Percentiles rank a stretch among this genome's conserved stretches.
phyloP scores from a whole-genome alignment of 2,888 invertebrate genomes.

The Abrostola triplasia region DNA sequence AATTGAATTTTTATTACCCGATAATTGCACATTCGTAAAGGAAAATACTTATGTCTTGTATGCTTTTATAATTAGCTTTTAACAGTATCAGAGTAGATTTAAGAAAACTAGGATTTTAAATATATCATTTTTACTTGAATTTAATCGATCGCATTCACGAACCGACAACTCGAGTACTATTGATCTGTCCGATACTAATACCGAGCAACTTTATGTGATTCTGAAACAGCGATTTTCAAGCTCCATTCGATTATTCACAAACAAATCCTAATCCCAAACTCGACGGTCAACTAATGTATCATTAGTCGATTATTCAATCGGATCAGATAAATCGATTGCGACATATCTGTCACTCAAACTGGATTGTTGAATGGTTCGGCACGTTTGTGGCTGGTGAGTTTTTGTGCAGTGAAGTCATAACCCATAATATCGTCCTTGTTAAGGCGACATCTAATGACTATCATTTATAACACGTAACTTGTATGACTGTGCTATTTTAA shows the following conservation, averaged over 20 bases:
- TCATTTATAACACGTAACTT: not conserved
- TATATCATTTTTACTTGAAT: too few species aligned
- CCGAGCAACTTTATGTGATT: not conserved
- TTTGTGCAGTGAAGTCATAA: conserved; percentile 74
- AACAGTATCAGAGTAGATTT: too few species aligned
- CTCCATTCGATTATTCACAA: not conserved
- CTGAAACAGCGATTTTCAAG: not conserved
- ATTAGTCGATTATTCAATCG: conserved; percentile 58
- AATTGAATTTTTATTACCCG: conserved; percentile 19
- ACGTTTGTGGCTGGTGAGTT: conserved; percentile 63
- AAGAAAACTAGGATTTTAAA: too few species aligned
- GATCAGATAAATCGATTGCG: conserved; percentile 62
- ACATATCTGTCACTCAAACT: conserved; percentile 61
- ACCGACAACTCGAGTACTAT: too few species aligned
- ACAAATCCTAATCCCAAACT: conserved; percentile 8
- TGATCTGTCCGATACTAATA: not conserved
- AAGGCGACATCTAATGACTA: conserved; percentile 49
- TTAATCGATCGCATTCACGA: too few species aligned
- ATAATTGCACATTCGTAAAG: conserved; percentile 23
- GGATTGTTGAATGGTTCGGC: conserved; percentile 60
- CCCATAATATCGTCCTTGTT: conserved; percentile 65
- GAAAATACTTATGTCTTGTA: too few species aligned
- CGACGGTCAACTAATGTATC: conserved; percentile 43
- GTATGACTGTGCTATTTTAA: not conserved
- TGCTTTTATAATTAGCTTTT: too few species aligned